phyloP scores from a whole-genome alignment of 2,113 vertebrate species.

The Prietella phreatophila region DNA sequence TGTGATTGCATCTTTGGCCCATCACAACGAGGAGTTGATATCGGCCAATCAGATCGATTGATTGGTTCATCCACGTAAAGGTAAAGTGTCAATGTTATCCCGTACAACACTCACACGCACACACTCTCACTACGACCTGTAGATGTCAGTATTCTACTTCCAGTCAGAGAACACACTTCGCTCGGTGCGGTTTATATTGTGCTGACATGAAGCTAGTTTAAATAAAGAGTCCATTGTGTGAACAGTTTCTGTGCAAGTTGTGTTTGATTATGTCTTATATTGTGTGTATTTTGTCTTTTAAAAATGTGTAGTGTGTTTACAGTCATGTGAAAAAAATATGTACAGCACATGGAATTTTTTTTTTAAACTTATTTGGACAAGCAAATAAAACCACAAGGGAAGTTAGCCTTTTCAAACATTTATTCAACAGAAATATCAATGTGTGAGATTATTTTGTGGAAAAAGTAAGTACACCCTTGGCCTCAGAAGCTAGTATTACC shows the following conservation, averaged over 20 bases:
- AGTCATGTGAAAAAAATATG: too few species aligned
- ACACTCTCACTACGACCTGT: not conserved
- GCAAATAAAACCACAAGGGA: too few species aligned
- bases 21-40: not conserved
- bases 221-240: not conserved
- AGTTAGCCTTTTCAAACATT: too few species aligned
- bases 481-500: too few species aligned
- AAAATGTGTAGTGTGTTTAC: too few species aligned
- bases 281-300: not conserved
- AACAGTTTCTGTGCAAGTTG: not conserved
- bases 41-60: not conserved
- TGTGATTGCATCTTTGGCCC: not conserved
- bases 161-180: not conserved
- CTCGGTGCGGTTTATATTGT: not conserved
- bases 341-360: too few species aligned
- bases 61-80: not conserved
- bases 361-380: too few species aligned
- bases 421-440: too few species aligned
- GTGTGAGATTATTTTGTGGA: too few species aligned
- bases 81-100: not conserved
- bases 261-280: not conserved
- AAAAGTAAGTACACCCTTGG: too few species aligned
- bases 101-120: not conserved
- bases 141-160: slow-evolving; percentile 12
- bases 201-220: not conserved